Evolutionary conservation across 2,797 vertebrate genomes (phyloP), one percentile per base, ranked within the genome.

Genomic region (Steatocranus sp.): DNA sequence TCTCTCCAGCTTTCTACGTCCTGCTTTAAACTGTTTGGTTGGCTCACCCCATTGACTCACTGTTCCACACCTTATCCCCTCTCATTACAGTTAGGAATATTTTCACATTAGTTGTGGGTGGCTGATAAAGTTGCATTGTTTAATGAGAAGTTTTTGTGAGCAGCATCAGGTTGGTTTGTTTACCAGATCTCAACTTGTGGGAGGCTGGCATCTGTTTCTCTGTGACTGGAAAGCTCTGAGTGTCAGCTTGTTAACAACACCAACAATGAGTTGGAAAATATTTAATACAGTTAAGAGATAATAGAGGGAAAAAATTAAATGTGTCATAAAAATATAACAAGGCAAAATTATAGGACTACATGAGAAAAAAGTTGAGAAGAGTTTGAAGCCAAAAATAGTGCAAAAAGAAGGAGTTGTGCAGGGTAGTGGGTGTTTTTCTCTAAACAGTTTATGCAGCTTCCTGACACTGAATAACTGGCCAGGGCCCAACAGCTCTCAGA

Each of bases 201-300:
- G 93, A 94, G 93, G 91, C 82, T 89, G 93, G 94, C 95, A 95
- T 95, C 95, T 95, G 95, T 93, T 96, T 95, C 85, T 88, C 87
- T 90, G 86, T 89, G 90, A 92, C 89, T 94, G 87, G 54, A 82
- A 86, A 88, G 85, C 85, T 91, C 90, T 53, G 74, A 85, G 90
- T 92, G 92, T 94, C 85, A 83, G 75, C 82, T 87, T 89, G 92
- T 90, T 85, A 85, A 79, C 84, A 66, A 63, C 75, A 41, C 27
- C 27, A 84, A 88, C 83, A 88, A 85, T 81, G 34, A 82, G 36
- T 27, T 82, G 63, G 76, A 75, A 82, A 87, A 90, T 82, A 86
- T 78, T 85, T 66, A 83, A 75, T 80, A 83, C 80, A 49, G 53
- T 61, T 27, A 82, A 82, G 38, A 84, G 78, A 73, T 82, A 76